A percentile compares a stretch with the other conserved stretches of the same genome.
Conservation (phyloP, 1,140 invertebrate species). For the Drosophila insularis region DNA sequence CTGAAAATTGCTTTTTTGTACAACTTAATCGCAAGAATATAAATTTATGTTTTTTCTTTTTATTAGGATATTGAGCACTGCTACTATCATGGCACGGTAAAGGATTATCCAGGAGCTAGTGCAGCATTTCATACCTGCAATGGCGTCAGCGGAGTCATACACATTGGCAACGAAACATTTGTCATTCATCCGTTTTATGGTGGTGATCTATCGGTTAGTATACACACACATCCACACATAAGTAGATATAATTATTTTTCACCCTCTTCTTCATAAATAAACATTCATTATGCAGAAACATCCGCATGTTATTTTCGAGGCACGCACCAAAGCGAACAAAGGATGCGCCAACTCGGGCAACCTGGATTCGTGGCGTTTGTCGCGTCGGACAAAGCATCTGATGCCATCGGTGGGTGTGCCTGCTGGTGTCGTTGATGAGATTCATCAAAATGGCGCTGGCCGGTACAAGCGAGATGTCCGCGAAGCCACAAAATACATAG, state of each 20-base stretch:
- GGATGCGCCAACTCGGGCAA: conserved; percentile 92
- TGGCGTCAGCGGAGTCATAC: conserved; percentile 97
- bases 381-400: conserved; percentile 86
- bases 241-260: no score
- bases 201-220: conserved; percentile 94
- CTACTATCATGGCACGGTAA: conserved; percentile 97
- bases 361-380: conserved; percentile 87
- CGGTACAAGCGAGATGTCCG: conserved; percentile 90
- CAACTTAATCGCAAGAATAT: no score
- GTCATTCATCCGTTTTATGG: conserved; percentile 98
- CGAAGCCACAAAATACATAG: conserved; percentile 95
- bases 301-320: conserved; percentile 97
- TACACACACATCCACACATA: not conserved
- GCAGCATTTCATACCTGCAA: conserved; percentile 98
- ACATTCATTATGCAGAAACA: conserved; percentile 88
- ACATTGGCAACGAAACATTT: conserved; percentile 98
- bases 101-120: conserved; percentile 97
- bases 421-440: conserved; percentile 82
- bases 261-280: no score
- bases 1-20: no score
- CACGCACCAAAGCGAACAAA: conserved; percentile 92
- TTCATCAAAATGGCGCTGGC: conserved; percentile 79
- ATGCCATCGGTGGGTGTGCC: conserved; percentile 63
- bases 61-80: conserved; percentile 96
- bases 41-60: not conserved